Conservation (phyloP, 2,888 invertebrate species). For the Drosophila heteroneura region DNA sequence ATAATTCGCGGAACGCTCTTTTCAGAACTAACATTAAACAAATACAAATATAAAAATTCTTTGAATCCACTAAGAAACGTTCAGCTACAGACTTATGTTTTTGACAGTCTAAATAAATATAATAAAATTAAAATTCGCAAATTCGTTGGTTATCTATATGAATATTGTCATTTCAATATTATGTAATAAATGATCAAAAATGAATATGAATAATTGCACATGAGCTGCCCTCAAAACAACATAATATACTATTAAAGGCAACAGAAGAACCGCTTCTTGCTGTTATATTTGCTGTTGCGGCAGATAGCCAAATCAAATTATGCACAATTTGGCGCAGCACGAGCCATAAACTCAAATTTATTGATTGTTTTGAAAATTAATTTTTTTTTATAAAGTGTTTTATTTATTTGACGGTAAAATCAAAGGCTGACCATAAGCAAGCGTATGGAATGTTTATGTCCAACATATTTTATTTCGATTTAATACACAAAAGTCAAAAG, state of each 20-base stretch:
- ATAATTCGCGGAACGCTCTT: neutral
- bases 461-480: slow-evolving; percentile 32
- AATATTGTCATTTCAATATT: neutral
- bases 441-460: slow-evolving; percentile 29
- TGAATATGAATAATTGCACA: slow-evolving; percentile 38
- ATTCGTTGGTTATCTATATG: neutral
- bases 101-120: neutral
- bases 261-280: neutral
- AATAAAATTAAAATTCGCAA: neutral
- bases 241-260: neutral
- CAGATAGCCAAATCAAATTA: slow-evolving; percentile 64
- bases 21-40: neutral
- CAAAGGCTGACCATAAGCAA: neutral
- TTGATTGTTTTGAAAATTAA: slow-evolving; percentile 78
- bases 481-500: slow-evolving; percentile 46
- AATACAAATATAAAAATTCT: neutral
- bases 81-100: neutral
- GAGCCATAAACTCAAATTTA: slow-evolving; percentile 68
- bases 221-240: neutral
- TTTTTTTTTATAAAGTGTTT: slow-evolving; percentile 59
- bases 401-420: slow-evolving; percentile 54
- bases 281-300: slow-evolving; percentile 21
- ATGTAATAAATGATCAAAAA: slow-evolving; percentile 12
- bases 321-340: slow-evolving; percentile 64
- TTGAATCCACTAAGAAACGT: neutral